Base-by-base conservation (phyloP, 2,888 invertebrate species). In the Cacoxenus indagator region DNA sequence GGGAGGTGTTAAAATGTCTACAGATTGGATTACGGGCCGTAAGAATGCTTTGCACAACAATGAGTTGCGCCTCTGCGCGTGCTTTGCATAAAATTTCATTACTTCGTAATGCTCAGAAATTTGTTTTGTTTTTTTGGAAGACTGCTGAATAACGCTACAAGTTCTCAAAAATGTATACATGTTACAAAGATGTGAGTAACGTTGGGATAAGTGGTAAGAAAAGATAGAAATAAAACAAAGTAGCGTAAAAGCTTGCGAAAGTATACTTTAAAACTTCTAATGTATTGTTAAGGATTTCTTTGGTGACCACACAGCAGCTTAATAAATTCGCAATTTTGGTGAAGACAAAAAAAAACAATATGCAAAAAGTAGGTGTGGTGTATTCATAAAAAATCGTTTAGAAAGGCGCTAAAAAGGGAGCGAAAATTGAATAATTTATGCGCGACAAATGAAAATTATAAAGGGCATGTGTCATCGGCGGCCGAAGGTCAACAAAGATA, bases 291-390 rank as follows among this genome's bases (percentile, higher is more conserved):
- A 71, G 46, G 45, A 9, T 51, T 48, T 29, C 8, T 64, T 54
- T 24, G 24, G 11, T 45, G 26, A 46, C 57, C 64, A 64, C 64
- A 27, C n/a, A 46, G 26, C 55, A 79, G 77, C 70, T 73, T 76
- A 77, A 81, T 80, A 82, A 81, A 80, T 80, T 82, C 82, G 81
- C 76, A 78, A 82, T 82, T 82, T 59, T 59, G 11, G 4, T 31
- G 17, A 9, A 54, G 14, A 24, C 14, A 1, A 24, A 54, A 24
- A 26, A 54, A 37, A 37, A 51, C n/a, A 19, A 19, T 17, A 51
- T 19, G 22, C 9, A 31, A 31, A 31, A 9, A 9, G 11, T 31
- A 8, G 59, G 31, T 31, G 19, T 31, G 59, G 37, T 31, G 19
- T 55, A n/a, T 24, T 24, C 14, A 26, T 57, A 17, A 19, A 22